Conservation (phyloP, 1,140 invertebrate species). For the Drosophila eugracilis region DNA sequence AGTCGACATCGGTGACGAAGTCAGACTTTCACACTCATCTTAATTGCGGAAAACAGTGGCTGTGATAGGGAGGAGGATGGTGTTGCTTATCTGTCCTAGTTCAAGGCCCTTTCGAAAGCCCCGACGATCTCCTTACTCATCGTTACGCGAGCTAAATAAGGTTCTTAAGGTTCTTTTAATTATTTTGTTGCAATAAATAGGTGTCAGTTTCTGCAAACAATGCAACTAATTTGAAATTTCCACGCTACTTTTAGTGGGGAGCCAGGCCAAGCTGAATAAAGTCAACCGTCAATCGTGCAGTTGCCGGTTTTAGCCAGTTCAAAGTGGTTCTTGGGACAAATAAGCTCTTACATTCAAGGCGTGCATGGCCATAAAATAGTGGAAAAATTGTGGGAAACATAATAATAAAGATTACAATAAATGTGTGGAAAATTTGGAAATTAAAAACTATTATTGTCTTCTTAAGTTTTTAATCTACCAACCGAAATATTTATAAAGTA, state of each 20-base stretch:
- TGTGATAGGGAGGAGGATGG: slow-evolving; percentile 5
- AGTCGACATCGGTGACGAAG: slow-evolving; percentile 36
- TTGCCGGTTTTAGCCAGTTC: slow-evolving; percentile 53
- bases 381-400: not conserved
- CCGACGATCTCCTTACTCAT: slow-evolving; percentile 12
- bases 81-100: slow-evolving; percentile 46
- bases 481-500: too few relatives aligned
- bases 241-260: slow-evolving; percentile 12
- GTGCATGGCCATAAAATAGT: slow-evolving; percentile 2
- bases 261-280: not conserved
- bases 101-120: slow-evolving; percentile 38
- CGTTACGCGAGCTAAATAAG: slow-evolving; percentile 1
- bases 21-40: slow-evolving; percentile 26
- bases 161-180: not conserved
- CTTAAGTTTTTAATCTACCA: too few relatives aligned
- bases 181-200: slow-evolving; percentile 4
- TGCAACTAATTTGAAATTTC: slow-evolving; percentile 44
- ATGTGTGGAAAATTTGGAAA: not conserved
- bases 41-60: slow-evolving; percentile 34
- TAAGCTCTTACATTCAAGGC: not conserved
- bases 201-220: slow-evolving; percentile 36
- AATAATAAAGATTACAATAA: too few relatives aligned
- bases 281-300: slow-evolving; percentile 6
- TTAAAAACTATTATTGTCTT: too few relatives aligned
- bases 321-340: slow-evolving; percentile 23